A percentile compares a stretch with the other conserved stretches of the same genome.
Conservation (phyloP, 2,113 vertebrate species). For the Vulpes vulpes region DNA sequence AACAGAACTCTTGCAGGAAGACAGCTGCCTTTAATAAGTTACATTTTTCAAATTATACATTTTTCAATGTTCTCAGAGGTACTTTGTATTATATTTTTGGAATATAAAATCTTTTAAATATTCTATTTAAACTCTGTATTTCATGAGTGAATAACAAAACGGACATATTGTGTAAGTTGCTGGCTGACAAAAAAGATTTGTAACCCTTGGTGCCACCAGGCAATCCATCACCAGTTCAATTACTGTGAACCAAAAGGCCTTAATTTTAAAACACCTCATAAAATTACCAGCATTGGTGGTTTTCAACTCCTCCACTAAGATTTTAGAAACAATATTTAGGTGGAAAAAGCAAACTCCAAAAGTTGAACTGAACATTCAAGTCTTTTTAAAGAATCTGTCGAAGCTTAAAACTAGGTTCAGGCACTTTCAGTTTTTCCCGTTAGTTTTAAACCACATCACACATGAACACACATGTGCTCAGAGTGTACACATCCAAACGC, state of each 20-base stretch:
- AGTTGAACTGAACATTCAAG: slow-evolving; percentile 97
- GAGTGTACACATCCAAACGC: slow-evolving; percentile 77
- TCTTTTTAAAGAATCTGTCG: slow-evolving; percentile 95
- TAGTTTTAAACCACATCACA: slow-evolving; percentile 91
- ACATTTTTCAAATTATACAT: slow-evolving; percentile 43
- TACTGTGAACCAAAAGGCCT: slow-evolving; percentile 75
- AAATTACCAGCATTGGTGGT: slow-evolving; percentile 79
- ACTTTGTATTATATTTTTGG: slow-evolving; percentile 82
- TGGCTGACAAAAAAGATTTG: slow-evolving; percentile 74
- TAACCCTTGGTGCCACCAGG: slow-evolving; percentile 76
- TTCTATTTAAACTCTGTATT: slow-evolving; percentile 78
- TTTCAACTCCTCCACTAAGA: slow-evolving; percentile 77
- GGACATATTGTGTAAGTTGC: slow-evolving; percentile 67
- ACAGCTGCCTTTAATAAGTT: slow-evolving; percentile 88
- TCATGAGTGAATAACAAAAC: slow-evolving; percentile 72
- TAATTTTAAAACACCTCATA: slow-evolving; percentile 80
- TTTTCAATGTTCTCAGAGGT: slow-evolving; percentile 85
- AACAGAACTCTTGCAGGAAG: slow-evolving; percentile 91
- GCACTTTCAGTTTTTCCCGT: slow-evolving; percentile 97
- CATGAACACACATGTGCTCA: slow-evolving; percentile 84
- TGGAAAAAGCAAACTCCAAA: slow-evolving; percentile 94
- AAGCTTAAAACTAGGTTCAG: slow-evolving; percentile 96
- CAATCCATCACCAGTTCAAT: slow-evolving; percentile 52
- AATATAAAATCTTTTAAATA: slow-evolving; percentile 84
- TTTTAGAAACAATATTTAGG: slow-evolving; percentile 87